These are phyloP conservation scores for Eumaeus atala DNA, from an alignment of 1,140 invertebrate genomes.

Conservation along the genomic window DNA sequence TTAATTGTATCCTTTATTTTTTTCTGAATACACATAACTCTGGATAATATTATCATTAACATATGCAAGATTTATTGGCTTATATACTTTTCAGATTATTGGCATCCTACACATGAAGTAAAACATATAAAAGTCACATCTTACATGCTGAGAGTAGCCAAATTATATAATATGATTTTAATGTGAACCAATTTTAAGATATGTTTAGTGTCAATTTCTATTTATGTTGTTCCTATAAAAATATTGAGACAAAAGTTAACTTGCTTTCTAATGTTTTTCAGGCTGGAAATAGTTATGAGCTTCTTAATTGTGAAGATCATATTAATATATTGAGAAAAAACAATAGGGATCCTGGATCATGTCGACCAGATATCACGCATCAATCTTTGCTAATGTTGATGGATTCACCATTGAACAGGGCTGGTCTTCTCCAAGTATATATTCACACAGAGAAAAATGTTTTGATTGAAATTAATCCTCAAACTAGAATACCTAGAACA, in stretches of 20 bases:
- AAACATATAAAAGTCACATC: no score
- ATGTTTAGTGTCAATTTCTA: no score
- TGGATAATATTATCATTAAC: no score
- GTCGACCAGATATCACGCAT: conserved; percentile 95
- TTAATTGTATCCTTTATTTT: no score
- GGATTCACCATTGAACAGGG: conserved; percentile 95
- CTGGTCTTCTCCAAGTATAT: conserved; percentile 93
- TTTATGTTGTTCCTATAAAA: no score
- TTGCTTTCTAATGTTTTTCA: conserved; percentile 49
- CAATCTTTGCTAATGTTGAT: conserved; percentile 97
- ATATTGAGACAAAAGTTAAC: neutral
- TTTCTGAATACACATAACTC: no score
- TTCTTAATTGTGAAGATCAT: conserved; percentile 97
- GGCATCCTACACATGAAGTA: no score
- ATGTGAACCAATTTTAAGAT: no score
- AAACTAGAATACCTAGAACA: conserved; percentile 97
- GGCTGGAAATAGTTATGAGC: conserved; percentile 90
- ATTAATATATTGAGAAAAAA: conserved; percentile 87
- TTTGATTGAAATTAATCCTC: conserved; percentile 98
- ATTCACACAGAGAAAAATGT: conserved; percentile 97
- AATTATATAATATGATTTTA: no score
- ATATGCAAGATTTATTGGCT: no score
- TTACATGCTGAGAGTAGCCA: no score
- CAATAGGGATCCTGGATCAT: conserved; percentile 87
- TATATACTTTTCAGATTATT: no score